A percentile compares a stretch with the other conserved stretches of the same genome.
Conservation (phyloP, 2,113 vertebrate species). For the Tapirus terrestris region DNA sequence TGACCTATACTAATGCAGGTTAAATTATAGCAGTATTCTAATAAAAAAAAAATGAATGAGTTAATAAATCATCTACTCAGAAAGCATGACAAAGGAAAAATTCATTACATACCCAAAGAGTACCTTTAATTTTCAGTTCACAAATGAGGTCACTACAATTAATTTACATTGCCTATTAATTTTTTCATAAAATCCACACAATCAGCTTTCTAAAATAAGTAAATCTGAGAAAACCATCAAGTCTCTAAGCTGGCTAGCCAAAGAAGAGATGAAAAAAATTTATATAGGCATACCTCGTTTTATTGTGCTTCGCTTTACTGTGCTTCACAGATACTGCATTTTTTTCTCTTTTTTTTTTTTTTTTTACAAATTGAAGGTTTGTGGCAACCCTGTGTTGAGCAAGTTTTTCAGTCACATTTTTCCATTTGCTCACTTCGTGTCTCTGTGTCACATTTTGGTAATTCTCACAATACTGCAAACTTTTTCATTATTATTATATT, state of each 20-base stretch:
- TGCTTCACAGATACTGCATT: too few species aligned
- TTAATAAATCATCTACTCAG: neutral
- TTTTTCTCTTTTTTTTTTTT: too few species aligned
- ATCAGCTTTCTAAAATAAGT: neutral
- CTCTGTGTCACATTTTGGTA: too few species aligned
- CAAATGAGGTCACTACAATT: neutral
- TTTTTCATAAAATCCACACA: neutral
- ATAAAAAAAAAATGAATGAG: neutral
- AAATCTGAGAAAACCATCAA: neutral
- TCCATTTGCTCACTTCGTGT: too few species aligned
- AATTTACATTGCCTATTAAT: neutral
- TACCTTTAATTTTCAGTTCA: constrained; percentile 28
- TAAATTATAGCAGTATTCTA: neutral
- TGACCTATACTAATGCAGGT: neutral
- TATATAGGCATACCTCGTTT: too few species aligned
- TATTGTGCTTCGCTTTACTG: too few species aligned
- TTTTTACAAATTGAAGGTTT: too few species aligned
- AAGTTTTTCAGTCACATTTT: too few species aligned
- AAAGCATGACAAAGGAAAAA: neutral
- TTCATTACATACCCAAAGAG: neutral
- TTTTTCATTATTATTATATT: too few species aligned
- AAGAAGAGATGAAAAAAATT: neutral
- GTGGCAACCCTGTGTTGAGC: too few species aligned
- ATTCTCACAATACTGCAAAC: too few species aligned
- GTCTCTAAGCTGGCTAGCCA: neutral